Evolutionary conservation across 2,888 invertebrate genomes (phyloP), one percentile per base, ranked within the genome.

Genomic region (Phortica okadai): DNA sequence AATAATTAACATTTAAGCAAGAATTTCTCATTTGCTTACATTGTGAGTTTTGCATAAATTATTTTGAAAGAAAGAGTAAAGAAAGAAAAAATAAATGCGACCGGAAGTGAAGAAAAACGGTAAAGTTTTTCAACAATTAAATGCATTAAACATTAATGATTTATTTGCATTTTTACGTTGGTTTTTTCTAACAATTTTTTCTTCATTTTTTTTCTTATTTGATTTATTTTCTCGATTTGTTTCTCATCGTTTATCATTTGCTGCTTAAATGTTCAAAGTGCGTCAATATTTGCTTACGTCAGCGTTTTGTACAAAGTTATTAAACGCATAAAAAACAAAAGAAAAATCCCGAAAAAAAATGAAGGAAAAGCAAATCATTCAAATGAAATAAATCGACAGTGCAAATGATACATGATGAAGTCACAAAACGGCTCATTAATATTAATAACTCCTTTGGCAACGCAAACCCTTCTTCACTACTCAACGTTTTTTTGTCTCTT

Each of bases 381-480:
- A 14, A 59, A 59, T 59, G 8, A 59, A 16, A 59, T 59, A 59
- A 62, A 62, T 62, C 25, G 62, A 7, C 25, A 62, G 14, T 42
- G 66, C 41, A 41, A 41, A 42, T 66, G 66, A 42, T 42, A 42
- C 66, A 66, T 66, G 33, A 66, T 66, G 66, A 42, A 16, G 66
- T 42, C 66, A 66, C 66, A 42, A 66, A 66, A 66, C 66, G 41
- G 14, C 66, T 42, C 66, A 66, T 66, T 66, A 66, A 42, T 66
- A 41, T 14, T 66, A 66, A 42, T 42, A 66, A 66, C 66, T 66
- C 42, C 42, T 66, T 66, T 33, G 41, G 59, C 25, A 59, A 16
- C 59, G 25, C 59, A 59, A 33, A 33, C 33, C 33, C 33, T 33
- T 33, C 33, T 33, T 33, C 33, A 33, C 33, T 1, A 21, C 8